Percentiles rank a stretch among this genome's conserved stretches.
These are phyloP conservation scores for Glareola pratincola DNA, from an alignment of 2,113 vertebrate species.

Conservation along the genomic window DNA sequence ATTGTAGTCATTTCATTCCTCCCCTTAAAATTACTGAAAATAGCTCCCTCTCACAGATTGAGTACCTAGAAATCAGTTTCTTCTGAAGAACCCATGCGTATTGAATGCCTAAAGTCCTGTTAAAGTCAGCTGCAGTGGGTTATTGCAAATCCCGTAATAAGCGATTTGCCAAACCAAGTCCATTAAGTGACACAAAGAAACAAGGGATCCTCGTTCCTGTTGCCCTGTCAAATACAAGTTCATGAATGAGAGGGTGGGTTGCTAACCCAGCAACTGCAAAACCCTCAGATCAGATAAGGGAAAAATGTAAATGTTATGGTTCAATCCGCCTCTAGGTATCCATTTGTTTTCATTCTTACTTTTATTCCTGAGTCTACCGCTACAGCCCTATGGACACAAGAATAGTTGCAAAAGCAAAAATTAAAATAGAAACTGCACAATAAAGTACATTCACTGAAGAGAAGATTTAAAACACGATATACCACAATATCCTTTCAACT, in stretches of 20 bases:
- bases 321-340: background rate
- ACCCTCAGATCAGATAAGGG: slow-evolving; percentile 13
- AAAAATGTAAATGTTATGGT: slow-evolving; percentile 29
- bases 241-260: background rate
- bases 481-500: background rate
- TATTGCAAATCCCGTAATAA: background rate
- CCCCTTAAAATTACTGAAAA: background rate
- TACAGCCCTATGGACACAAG: background rate
- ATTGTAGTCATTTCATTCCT: accelerated
- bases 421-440: background rate
- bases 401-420: background rate
- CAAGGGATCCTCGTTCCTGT: background rate
- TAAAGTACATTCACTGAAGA: background rate
- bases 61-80: background rate
- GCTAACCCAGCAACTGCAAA: background rate
- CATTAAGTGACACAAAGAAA: background rate
- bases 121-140: background rate
- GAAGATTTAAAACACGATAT: background rate
- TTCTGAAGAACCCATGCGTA: background rate
- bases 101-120: background rate
- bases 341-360: background rate
- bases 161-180: background rate
- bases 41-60: background rate
- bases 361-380: background rate
- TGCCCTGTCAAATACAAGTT: background rate